Evolutionary conservation across 2,888 invertebrate genomes (phyloP).

Genomic region (Plusia festucae): DNA sequence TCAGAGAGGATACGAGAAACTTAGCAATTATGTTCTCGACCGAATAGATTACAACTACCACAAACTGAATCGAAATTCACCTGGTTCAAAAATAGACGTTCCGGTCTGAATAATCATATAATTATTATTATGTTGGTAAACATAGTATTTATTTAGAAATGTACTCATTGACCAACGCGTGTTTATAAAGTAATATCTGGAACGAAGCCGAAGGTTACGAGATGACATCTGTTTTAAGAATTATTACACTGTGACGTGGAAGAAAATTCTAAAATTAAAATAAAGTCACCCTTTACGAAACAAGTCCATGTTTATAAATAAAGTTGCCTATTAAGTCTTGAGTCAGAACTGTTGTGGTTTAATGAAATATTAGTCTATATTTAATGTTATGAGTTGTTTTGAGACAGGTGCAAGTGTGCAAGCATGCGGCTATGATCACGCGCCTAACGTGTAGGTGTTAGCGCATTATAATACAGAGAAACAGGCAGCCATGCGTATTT

Average conservation of each 20-base stretch:
- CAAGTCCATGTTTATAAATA: conserved; percentile 29
- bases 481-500: not conserved
- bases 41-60: not conserved
- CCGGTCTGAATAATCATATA: not conserved
- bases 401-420: conserved; percentile 42
- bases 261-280: conserved; percentile 28
- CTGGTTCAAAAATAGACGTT: not conserved
- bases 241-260: conserved; percentile 8
- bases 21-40: conserved; percentile 3
- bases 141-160: conserved; percentile 10
- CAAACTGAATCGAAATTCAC: not conserved
- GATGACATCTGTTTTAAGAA: conserved; percentile 8
- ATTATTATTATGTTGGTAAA: not conserved
- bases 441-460: conserved; percentile 1
- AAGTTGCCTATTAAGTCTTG: conserved; percentile 37
- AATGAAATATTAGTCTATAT: conserved; percentile 38
- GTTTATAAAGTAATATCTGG: conserved; percentile 14
- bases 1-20: conserved; percentile 9
- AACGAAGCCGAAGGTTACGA: conserved; percentile 8
- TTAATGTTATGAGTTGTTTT: conserved; percentile 33
- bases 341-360: conserved; percentile 10
- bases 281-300: conserved; percentile 29
- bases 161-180: not conserved
- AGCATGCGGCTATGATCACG: conserved; percentile 14
- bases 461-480: not conserved